Evolutionary conservation across 1,140 invertebrate species (phyloP).

Genomic region (Drosophila nebulosa): DNA sequence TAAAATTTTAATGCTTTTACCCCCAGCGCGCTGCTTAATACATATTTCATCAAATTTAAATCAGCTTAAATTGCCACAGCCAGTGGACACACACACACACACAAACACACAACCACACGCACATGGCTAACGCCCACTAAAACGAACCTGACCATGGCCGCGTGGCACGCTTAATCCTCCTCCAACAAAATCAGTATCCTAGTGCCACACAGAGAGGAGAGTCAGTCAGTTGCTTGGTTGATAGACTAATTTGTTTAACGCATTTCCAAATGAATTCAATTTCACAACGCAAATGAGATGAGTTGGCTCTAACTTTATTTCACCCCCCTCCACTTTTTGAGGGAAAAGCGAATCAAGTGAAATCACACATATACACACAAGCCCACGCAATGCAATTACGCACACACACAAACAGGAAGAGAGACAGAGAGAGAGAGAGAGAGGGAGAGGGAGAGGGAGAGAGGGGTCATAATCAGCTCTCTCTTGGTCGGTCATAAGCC

Average conservation of each 20-base stretch:
- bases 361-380: conserved; percentile 28
- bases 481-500: conserved; percentile 20
- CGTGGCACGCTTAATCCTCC: conserved; percentile 39
- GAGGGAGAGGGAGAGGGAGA: too few relatives aligned
- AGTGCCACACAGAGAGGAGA: conserved; percentile 14
- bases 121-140: not conserved
- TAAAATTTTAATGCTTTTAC: not conserved
- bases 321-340: too few relatives aligned
- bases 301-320: conserved; percentile 43
- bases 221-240: conserved; percentile 3
- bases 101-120: not conserved
- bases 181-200: not conserved
- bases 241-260: conserved; percentile 28
- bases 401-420: not conserved
- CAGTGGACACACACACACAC: not conserved
- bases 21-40: not conserved
- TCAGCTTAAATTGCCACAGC: conserved; percentile 28
- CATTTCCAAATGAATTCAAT: conserved; percentile 65
- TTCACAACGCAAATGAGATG: conserved; percentile 31
- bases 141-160: conserved; percentile 31
- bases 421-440: too few relatives aligned
- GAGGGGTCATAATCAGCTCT: conserved; percentile 70
- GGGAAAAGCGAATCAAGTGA: conserved; percentile 54
- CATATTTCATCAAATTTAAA: conserved; percentile 5
- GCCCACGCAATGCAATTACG: conserved; percentile 52